Percentiles rank a stretch among this genome's conserved stretches.
These are phyloP conservation scores for Gobius niger DNA, from an alignment of 2,113 vertebrate species.

Conservation along the genomic window DNA sequence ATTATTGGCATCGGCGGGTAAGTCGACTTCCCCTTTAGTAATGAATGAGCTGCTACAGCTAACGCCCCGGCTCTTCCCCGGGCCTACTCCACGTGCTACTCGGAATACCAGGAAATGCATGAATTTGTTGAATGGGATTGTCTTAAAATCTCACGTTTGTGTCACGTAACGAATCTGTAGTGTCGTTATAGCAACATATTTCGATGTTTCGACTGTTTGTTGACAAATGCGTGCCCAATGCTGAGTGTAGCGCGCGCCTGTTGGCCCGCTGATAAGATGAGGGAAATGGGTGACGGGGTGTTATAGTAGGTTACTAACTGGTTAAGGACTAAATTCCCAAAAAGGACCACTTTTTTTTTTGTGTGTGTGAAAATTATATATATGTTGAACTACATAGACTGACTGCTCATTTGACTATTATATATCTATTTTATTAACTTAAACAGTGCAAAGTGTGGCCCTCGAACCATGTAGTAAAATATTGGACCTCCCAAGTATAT, in stretches of 20 bases:
- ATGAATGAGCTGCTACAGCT: conserved; percentile 21
- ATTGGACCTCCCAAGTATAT: too few relatives aligned
- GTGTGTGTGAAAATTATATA: too few relatives aligned
- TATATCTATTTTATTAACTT: too few relatives aligned
- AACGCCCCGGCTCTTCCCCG: neutral
- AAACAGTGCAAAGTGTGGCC: too few relatives aligned
- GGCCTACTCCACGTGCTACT: conserved; percentile 50
- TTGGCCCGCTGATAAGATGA: neutral
- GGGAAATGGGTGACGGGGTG: neutral
- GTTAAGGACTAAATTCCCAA: too few relatives aligned
- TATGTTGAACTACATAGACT: too few relatives aligned
- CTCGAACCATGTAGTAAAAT: too few relatives aligned
- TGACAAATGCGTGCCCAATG: neutral
- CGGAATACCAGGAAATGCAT: conserved; percentile 12
- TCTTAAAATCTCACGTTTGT: neutral
- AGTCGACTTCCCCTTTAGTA: conserved; percentile 60
- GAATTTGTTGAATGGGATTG: neutral
- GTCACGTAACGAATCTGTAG: neutral
- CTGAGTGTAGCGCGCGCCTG: neutral
- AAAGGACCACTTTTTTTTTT: too few relatives aligned
- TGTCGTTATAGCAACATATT: neutral
- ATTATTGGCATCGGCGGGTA: conserved; percentile 94
- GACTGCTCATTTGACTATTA: too few relatives aligned
- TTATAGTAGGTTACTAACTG: neutral
- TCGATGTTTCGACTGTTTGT: neutral